phyloP scores from a whole-genome alignment of 2,888 invertebrate species.

The Epinotia nisella region DNA sequence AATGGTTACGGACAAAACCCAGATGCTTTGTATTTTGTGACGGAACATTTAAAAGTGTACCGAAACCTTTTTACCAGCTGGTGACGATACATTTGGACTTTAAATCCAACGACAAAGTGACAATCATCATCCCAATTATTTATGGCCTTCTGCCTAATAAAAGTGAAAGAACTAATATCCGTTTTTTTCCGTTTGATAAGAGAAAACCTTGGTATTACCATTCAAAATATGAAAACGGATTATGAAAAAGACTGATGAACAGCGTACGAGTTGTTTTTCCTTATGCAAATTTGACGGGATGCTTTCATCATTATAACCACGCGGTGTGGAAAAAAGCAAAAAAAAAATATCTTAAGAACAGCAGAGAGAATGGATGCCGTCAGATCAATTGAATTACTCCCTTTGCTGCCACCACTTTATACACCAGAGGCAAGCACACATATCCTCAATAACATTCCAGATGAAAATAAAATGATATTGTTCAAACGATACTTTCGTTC shows the following conservation, averaged over 20 bases:
- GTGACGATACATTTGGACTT: neutral
- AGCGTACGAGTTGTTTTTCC: neutral
- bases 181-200: neutral
- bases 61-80: neutral
- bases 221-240: neutral
- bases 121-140: neutral
- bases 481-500: neutral
- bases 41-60: neutral
- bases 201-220: neutral
- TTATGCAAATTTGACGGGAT: neutral
- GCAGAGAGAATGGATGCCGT: neutral
- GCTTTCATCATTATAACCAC: neutral
- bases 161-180: neutral
- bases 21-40: neutral
- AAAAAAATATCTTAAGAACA: neutral
- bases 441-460: too few species aligned
- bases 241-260: neutral
- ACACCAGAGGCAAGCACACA: neutral
- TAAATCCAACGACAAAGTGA: neutral
- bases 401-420: neutral
- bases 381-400: neutral
- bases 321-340: neutral
- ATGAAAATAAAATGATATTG: too few species aligned
- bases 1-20: neutral
- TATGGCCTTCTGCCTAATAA: conserved; percentile 6